Percentiles rank a stretch among this genome's conserved stretches.
Conservation (phyloP, 2,888 invertebrate species). For the Frankliniella fusca region DNA sequence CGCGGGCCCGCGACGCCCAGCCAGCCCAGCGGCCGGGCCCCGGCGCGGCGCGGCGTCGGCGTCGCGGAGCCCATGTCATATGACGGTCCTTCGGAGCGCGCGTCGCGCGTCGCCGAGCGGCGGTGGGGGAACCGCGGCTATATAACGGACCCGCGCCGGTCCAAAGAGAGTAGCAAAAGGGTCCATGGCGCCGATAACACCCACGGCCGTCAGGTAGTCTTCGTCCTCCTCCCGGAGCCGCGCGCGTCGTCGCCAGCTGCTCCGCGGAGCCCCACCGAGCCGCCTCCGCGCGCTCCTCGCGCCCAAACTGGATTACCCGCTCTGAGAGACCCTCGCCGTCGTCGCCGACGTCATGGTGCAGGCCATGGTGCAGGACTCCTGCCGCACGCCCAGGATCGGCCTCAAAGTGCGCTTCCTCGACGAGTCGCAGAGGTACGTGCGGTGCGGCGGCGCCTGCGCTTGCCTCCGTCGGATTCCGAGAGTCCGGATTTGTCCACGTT, state of each 20-base stretch:
- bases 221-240: neutral
- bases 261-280: too few relatives aligned
- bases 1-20: neutral
- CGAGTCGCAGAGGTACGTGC: neutral
- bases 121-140: neutral
- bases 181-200: neutral
- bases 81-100: neutral
- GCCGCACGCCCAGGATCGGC: neutral
- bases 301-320: neutral
- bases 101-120: neutral
- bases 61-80: neutral
- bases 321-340: neutral
- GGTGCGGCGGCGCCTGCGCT: too few relatives aligned
- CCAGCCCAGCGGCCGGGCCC: neutral
- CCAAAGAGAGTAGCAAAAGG: neutral
- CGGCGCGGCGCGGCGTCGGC: neutral
- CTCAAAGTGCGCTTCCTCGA: slow-evolving; percentile 17
- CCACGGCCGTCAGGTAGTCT: neutral
- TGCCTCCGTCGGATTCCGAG: too few relatives aligned
- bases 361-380: neutral
- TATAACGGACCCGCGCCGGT: slow-evolving; percentile 6
- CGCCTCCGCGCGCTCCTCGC: neutral
- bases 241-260: neutral
- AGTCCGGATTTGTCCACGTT: too few relatives aligned
- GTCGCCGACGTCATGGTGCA: slow-evolving; percentile 2